Evolutionary conservation across 2,888 invertebrate species (phyloP), one percentile per base, ranked within the genome.

Genomic region (Timema podura): DNA sequence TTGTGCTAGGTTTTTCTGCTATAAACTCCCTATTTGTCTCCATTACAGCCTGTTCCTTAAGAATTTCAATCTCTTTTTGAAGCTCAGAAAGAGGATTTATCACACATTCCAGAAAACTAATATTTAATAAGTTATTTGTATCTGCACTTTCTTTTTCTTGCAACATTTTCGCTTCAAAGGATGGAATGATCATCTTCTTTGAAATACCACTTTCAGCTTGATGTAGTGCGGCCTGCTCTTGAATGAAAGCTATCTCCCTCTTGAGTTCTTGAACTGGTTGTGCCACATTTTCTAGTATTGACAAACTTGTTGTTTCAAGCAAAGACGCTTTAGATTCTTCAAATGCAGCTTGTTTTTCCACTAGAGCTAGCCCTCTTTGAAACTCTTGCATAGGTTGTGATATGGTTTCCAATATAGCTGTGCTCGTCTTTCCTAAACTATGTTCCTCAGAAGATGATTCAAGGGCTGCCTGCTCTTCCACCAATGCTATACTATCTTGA

Each of bases 301-400:
- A 87, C 13, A 87, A 84, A 78, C 90, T 89, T 0, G 90, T 89
- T 77, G 86, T 85, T 77, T 89, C 89, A 1, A 90, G 88, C 9
- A 90, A 80, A 0, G 90, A 89, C 69, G 86, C 87, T 11, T 86
- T 86, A 74, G 87, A 49, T 30, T 66, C 87, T 79, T 89, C 88
- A 74, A 89, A 85, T 76, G 88, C 88, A 51, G 89, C 85, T 76
- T 90, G 89, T 78, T 88, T 88, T 78, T 90, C 87, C 51, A 90
- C 85, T 49, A 49, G 49, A 44, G 71, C 71, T 46, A 69, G 49
- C 44, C 69, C 67, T 61, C 59, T 65, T 47, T 70, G 68, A 46
- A 70, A 70, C 45, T 70, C 70, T 30, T 70, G 65, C 13, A 70
- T 70, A 11, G 72, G 72, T 30, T 72, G 70, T 8, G 68, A 61